phyloP scores from a whole-genome alignment of 2,797 vertebrate genomes.

The Buphagus erythrorhynchus region DNA sequence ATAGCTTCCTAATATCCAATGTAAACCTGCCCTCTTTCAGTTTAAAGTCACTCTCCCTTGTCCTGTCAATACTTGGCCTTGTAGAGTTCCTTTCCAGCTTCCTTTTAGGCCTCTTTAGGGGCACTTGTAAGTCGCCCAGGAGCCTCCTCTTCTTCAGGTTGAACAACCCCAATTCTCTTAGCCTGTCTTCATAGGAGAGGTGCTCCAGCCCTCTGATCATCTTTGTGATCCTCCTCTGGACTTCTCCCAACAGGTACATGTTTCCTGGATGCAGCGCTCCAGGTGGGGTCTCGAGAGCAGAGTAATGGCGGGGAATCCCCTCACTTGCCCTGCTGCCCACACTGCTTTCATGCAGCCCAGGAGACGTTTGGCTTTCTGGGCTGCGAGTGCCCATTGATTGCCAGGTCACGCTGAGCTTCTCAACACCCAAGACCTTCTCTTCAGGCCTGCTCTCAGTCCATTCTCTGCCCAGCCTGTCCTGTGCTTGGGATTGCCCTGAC shows the following conservation, averaged over 20 bases:
- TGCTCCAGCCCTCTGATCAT: not conserved
- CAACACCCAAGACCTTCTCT: not conserved
- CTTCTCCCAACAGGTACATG: not conserved
- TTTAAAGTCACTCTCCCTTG: not conserved
- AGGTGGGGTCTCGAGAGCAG: not conserved
- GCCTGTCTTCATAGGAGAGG: not conserved
- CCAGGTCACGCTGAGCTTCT: not conserved
- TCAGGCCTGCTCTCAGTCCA: not conserved
- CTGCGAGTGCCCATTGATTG: not conserved
- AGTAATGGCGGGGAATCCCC: not conserved
- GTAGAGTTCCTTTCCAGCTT: not conserved
- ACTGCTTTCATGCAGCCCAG: not conserved
- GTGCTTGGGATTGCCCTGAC: not conserved
- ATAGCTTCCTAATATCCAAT: not conserved
- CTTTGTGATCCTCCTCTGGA: not conserved
- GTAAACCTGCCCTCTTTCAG: not conserved
- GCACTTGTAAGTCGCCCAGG: fast-evolving
- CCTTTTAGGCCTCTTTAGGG: not conserved
- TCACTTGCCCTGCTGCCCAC: fast-evolving
- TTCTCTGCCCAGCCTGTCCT: not conserved
- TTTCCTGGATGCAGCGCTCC: not conserved
- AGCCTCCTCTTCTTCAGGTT: not conserved
- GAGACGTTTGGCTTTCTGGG: fast-evolving
- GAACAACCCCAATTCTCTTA: not conserved
- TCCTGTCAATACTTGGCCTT: not conserved